A percentile compares a stretch with the other conserved stretches of the same genome.
Evolutionary conservation across 1,140 invertebrate genomes (phyloP).

Genomic region (Belonocnema kinseyi): DNA sequence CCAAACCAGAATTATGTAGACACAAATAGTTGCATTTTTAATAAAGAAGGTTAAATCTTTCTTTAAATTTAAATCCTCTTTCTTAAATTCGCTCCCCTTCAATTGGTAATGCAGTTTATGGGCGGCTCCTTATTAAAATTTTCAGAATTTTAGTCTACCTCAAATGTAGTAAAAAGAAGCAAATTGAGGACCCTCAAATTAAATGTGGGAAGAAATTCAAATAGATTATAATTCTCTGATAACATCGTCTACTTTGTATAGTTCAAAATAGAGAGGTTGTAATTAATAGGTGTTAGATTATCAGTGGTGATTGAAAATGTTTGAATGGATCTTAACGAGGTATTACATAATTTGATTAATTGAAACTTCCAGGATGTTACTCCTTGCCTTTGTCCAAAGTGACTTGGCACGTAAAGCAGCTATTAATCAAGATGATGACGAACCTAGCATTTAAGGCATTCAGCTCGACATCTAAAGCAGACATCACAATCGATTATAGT

Average conservation of each 20-base stretch:
- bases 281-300: constrained; percentile 14
- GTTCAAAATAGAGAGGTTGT: background rate
- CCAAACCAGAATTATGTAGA: no score
- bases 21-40: no score
- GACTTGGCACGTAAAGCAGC: constrained; percentile 18
- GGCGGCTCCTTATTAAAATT: no score
- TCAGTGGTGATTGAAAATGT: constrained; percentile 2
- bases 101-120: no score
- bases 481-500: constrained; percentile 21
- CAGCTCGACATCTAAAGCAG: constrained; percentile 16
- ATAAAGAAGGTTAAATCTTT: no score
- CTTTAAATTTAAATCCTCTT: no score
- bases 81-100: no score
- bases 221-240: background rate
- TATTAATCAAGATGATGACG: constrained; percentile 13
- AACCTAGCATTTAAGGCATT: constrained; percentile 14
- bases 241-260: no score
- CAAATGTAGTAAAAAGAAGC: no score
- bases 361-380: constrained; percentile 5
- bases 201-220: background rate
- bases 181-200: background rate
- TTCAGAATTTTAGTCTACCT: no score
- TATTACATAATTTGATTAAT: constrained; percentile 19
- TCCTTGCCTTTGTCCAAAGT: constrained; percentile 12
- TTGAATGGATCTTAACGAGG: constrained; percentile 12